Evolutionary conservation across 2,113 vertebrate species (phyloP).

Genomic region (Mobula hypostoma): DNA sequence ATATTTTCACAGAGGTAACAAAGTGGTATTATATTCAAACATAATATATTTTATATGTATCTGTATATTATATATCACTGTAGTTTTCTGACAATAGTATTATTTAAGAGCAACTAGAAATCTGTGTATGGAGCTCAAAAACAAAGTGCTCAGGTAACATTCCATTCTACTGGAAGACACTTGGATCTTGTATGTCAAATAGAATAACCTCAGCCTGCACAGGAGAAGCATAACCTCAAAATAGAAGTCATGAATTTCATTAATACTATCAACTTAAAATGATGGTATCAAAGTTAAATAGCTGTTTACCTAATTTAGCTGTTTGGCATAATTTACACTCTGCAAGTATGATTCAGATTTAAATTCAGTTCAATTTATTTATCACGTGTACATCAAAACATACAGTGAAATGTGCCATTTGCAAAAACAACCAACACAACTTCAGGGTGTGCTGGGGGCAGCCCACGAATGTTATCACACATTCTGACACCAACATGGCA

Average conservation of each 20-base stretch:
- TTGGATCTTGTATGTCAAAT: not conserved
- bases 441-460: too few species aligned
- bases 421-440: too few species aligned
- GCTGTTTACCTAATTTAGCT: not conserved
- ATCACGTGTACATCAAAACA: too few species aligned
- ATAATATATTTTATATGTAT: too few species aligned
- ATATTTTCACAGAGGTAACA: not conserved
- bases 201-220: not conserved
- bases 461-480: too few species aligned
- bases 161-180: not conserved
- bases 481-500: too few species aligned
- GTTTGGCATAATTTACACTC: not conserved
- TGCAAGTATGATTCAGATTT: not conserved
- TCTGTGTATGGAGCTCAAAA: not conserved
- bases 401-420: too few species aligned
- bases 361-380: too few species aligned
- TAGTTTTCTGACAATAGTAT: not conserved
- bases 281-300: not conserved
- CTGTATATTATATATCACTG: not conserved
- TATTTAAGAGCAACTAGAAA: conserved; percentile 6
- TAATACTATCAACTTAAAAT: not conserved
- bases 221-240: not conserved
- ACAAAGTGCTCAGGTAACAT: not conserved
- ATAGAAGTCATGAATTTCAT: not conserved
- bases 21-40: conserved; percentile 17